phyloP scores from a whole-genome alignment of 2,113 vertebrate genomes.

The Amia ocellicauda region DNA sequence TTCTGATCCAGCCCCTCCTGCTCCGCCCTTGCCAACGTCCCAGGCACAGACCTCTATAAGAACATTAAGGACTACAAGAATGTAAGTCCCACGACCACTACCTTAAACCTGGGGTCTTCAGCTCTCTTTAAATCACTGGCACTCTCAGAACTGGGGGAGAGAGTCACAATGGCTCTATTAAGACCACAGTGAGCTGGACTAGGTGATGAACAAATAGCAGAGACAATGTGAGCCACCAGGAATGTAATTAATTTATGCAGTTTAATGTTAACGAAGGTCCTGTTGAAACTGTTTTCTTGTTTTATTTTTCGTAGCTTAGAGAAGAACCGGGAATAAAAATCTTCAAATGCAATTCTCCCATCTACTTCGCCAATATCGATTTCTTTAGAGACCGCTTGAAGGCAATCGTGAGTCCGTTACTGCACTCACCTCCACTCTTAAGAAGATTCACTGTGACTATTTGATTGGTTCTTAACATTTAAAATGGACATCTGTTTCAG shows the following conservation, averaged over 20 bases:
- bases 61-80: constrained; percentile 77
- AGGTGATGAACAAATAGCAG: too few species aligned
- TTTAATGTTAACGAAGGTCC: too few species aligned
- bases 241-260: too few species aligned
- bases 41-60: constrained; percentile 79
- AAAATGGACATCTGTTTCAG: constrained; percentile 41
- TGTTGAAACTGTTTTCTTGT: constrained; percentile 13
- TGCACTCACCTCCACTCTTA: constrained; percentile 4
- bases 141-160: too few species aligned
- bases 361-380: constrained; percentile 85
- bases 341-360: constrained; percentile 76
- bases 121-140: too few species aligned
- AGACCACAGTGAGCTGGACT: too few species aligned
- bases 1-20: constrained; percentile 65
- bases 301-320: constrained; percentile 52
- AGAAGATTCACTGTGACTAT: not conserved
- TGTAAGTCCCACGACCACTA: constrained; percentile 60
- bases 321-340: constrained; percentile 79
- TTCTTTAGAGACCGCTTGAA: constrained; percentile 77
- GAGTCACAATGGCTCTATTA: too few species aligned
- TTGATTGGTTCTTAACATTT: not conserved
- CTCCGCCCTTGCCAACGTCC: constrained; percentile 72
- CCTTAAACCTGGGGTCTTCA: too few species aligned
- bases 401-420: constrained; percentile 63
- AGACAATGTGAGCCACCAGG: too few species aligned